phyloP scores from a whole-genome alignment of 2,113 vertebrate species.

The Jacana jacana region DNA sequence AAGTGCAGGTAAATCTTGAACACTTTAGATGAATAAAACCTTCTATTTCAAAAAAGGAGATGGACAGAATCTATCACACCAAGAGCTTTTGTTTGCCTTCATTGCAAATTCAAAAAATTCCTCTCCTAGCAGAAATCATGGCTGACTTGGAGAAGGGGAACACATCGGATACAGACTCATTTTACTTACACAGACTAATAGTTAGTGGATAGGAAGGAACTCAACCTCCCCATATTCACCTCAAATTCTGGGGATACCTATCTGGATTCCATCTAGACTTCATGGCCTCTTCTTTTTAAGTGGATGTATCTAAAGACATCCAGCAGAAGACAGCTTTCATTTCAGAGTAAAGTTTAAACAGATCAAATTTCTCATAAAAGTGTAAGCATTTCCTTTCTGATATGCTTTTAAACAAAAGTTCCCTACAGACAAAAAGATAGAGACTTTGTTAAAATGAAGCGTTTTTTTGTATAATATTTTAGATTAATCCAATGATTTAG shows the following conservation, averaged over 20 bases:
- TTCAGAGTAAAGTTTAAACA: not conserved
- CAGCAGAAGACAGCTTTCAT: not conserved
- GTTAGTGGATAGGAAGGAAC: not conserved
- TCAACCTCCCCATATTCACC: not conserved
- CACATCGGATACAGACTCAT: accelerated
- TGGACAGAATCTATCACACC: not conserved
- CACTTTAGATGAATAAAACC: not conserved
- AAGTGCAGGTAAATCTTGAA: not conserved
- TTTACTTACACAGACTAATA: not conserved
- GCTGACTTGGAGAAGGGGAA: not conserved
- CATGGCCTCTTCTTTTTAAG: not conserved
- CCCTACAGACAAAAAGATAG: not conserved
- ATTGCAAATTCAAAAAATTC: not conserved
- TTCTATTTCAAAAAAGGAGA: not conserved
- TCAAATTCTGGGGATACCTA: not conserved
- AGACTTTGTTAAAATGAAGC: not conserved
- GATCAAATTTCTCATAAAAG: not conserved
- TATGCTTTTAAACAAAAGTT: not conserved
- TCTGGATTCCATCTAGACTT: not conserved
- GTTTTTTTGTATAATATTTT: not conserved
- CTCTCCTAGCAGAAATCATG: not conserved
- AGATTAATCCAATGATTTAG: not conserved
- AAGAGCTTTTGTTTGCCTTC: not conserved
- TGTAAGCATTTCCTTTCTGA: not conserved
- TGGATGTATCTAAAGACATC: not conserved